Percentiles rank a stretch among this genome's conserved stretches.
phyloP scores from a whole-genome alignment of 2,113 vertebrate genomes.

The Mus pahari region DNA sequence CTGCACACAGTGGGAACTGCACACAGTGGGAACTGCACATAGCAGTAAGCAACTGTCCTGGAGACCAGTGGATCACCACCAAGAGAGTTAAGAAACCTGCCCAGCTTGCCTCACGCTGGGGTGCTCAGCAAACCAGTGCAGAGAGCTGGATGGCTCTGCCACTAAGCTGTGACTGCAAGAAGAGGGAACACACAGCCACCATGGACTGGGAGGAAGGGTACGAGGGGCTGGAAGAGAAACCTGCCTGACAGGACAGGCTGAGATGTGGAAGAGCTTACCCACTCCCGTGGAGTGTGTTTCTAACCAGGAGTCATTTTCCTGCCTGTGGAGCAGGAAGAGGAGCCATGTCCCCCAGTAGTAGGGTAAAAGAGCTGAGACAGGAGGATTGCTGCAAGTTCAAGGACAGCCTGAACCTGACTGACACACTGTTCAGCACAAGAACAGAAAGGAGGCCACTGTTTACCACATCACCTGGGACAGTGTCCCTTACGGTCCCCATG shows the following conservation, averaged over 20 bases:
- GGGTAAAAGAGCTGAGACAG: not conserved
- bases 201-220: not conserved
- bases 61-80: not conserved
- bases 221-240: not conserved
- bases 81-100: not conserved
- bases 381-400: not conserved
- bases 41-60: not conserved
- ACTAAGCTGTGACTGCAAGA: accelerated
- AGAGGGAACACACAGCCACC: accelerated
- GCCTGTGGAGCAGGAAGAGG: not conserved
- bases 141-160: not conserved
- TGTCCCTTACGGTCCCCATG: not conserved
- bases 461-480: not conserved
- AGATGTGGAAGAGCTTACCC: not conserved
- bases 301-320: accelerated
- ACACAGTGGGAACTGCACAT: not conserved
- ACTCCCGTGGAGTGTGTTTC: accelerated
- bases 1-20: too few relatives aligned
- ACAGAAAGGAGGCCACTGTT: not conserved
- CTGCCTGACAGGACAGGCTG: accelerated
- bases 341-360: accelerated
- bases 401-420: not conserved
- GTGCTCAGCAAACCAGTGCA: not conserved
- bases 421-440: not conserved
- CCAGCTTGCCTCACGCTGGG: not conserved